Evolutionary conservation across 1,140 invertebrate species (phyloP).

Genomic region (Tetraneura akinire): DNA sequence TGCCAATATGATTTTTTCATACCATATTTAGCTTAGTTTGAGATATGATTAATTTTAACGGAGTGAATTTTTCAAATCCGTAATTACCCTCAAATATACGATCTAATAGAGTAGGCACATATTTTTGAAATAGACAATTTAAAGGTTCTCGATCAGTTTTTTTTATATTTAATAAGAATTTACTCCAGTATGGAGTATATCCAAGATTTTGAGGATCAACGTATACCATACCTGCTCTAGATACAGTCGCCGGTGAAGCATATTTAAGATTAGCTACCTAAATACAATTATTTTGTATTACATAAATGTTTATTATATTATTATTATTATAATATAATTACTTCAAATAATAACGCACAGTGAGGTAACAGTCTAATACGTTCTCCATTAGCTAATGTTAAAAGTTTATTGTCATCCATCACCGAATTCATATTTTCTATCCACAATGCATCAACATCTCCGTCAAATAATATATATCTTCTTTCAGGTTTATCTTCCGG

Average conservation of each 20-base stretch:
- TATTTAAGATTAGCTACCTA: slow-evolving; percentile 83
- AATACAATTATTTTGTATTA: slow-evolving; percentile 2
- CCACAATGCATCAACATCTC: slow-evolving; percentile 90
- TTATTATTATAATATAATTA: slow-evolving; percentile 57
- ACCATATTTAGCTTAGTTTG: slow-evolving; percentile 85
- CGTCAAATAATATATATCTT: slow-evolving; percentile 86
- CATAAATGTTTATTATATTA: neutral
- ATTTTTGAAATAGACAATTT: slow-evolving; percentile 69
- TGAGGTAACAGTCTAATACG: slow-evolving; percentile 66
- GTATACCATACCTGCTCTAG: slow-evolving; percentile 89
- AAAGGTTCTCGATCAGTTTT: slow-evolving; percentile 60
- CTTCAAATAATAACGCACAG: slow-evolving; percentile 86
- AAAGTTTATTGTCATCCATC: slow-evolving; percentile 89
- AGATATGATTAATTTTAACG: slow-evolving; percentile 77
- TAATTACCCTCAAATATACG: slow-evolving; percentile 70
- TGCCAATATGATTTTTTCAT: slow-evolving; percentile 52
- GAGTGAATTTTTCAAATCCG: slow-evolving; percentile 58
- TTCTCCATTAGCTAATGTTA: slow-evolving; percentile 52
- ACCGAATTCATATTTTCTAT: slow-evolving; percentile 96
- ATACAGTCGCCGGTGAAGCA: slow-evolving; percentile 88
- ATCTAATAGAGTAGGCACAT: slow-evolving; percentile 70
- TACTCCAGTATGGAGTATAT: slow-evolving; percentile 80
- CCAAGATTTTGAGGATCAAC: slow-evolving; percentile 89
- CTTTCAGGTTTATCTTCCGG: slow-evolving; percentile 67
- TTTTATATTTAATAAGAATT: slow-evolving; percentile 62